These are phyloP conservation scores for Ageneiosus marmoratus DNA, from an alignment of 2,113 vertebrate genomes.

Conservation along the genomic window DNA sequence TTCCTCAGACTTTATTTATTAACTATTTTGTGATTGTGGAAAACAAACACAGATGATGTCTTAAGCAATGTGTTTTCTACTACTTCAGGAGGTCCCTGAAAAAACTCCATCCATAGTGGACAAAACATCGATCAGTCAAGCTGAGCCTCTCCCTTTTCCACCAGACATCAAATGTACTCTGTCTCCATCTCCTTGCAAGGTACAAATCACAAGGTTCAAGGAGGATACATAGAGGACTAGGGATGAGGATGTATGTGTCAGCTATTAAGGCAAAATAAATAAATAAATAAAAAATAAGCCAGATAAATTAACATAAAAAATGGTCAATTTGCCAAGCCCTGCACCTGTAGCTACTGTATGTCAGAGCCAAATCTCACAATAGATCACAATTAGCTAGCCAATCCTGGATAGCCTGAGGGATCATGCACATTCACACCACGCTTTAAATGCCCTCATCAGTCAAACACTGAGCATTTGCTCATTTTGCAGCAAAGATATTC, in stretches of 20 bases:
- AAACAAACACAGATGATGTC: background rate
- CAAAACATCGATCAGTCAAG: constrained; percentile 35
- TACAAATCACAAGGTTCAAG: constrained; percentile 39
- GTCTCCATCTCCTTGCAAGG: constrained; percentile 78
- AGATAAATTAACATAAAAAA: background rate
- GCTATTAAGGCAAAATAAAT: background rate
- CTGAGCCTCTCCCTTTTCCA: constrained; percentile 50
- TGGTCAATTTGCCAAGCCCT: background rate
- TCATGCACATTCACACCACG: background rate
- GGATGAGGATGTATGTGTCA: background rate
- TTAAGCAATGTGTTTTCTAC: background rate
- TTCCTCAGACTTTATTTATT: background rate
- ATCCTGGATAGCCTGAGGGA: background rate
- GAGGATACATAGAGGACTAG: background rate
- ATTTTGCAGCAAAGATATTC: background rate
- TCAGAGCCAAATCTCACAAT: background rate
- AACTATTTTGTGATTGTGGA: background rate
- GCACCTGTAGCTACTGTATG: background rate
- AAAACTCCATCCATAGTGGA: constrained; percentile 28
- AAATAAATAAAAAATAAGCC: background rate
- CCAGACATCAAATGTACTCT: constrained; percentile 52
- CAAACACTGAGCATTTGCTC: background rate
- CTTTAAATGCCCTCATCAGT: background rate
- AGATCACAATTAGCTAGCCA: background rate
- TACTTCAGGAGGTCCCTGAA: background rate